Percentiles rank a stretch among this genome's conserved stretches.
Evolutionary conservation across 2,888 invertebrate species (phyloP).

Genomic region (Ellobium chinense): DNA sequence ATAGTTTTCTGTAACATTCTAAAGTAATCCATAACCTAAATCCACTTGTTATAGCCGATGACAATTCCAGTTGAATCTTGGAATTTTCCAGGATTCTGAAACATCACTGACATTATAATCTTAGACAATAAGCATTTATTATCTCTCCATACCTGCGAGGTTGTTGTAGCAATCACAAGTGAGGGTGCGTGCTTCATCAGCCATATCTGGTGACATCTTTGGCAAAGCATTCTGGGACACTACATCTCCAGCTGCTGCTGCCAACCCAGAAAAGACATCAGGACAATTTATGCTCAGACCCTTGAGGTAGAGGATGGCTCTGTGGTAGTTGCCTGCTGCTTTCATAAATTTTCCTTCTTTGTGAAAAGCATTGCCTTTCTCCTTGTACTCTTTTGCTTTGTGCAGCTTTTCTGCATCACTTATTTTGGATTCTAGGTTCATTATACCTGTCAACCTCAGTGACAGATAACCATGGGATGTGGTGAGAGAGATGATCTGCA

Average conservation of each 20-base stretch:
- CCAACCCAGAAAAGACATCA: slow-evolving; percentile 49
- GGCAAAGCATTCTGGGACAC: slow-evolving; percentile 45
- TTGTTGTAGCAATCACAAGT: slow-evolving; percentile 75
- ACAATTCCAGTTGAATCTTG: no score
- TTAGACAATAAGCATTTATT: no score
- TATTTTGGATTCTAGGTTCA: neutral
- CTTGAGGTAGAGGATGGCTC: slow-evolving; percentile 71
- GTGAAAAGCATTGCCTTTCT: slow-evolving; percentile 72
- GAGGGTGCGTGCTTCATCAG: slow-evolving; percentile 57
- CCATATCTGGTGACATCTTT: slow-evolving; percentile 55
- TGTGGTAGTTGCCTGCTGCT: slow-evolving; percentile 75
- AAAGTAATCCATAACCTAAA: no score
- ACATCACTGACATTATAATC: no score
- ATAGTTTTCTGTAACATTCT: no score
- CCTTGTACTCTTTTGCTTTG: slow-evolving; percentile 67
- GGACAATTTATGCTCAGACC: slow-evolving; percentile 49
- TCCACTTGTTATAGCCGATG: no score
- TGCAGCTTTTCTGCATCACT: slow-evolving; percentile 55
- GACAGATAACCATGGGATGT: no score
- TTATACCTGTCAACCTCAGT: neutral
- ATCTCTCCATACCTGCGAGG: slow-evolving; percentile 69
- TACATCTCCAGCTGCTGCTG: slow-evolving; percentile 50
- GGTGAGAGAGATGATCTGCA: no score
- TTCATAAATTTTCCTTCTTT: slow-evolving; percentile 52
- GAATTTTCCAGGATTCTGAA: no score